Percentiles rank a stretch among this genome's conserved stretches.
phyloP scores from a whole-genome alignment of 1,140 invertebrate species.

The Rhagoletis pomonella region DNA sequence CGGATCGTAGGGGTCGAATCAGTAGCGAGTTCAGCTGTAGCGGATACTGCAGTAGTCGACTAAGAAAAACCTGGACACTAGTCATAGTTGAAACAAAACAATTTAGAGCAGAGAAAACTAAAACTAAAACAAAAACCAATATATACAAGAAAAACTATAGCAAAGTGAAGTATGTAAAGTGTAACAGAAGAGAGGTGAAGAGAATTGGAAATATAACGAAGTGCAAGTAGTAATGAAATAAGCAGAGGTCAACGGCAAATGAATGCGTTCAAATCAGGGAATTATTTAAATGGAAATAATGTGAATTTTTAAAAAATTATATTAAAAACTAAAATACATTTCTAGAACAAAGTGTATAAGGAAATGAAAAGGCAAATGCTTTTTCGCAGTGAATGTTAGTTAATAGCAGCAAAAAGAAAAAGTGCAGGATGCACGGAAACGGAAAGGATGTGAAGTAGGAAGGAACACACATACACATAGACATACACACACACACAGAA shows the following conservation, averaged over 20 bases:
- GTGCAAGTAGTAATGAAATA: slow-evolving; percentile 17
- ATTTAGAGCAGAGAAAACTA: neutral
- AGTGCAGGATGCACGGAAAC: neutral
- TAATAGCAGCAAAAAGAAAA: neutral
- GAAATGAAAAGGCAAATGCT: neutral
- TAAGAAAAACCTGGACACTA: slow-evolving; percentile 25
- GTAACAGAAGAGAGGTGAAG: neutral
- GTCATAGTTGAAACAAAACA: slow-evolving; percentile 29
- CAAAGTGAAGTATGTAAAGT: neutral
- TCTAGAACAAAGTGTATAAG: slow-evolving; percentile 35
- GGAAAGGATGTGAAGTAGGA: neutral
- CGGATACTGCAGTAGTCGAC: neutral
- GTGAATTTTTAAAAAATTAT: slow-evolving; percentile 10
- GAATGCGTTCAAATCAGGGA: slow-evolving; percentile 41
- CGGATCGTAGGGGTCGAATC: neutral
- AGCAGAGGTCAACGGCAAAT: neutral
- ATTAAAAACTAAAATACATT: neutral
- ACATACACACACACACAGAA: slow-evolving; percentile 11
- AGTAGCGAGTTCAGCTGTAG: neutral
- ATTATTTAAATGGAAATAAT: neutral
- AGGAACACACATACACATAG: neutral
- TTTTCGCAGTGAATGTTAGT: neutral
- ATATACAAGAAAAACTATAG: neutral
- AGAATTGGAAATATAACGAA: neutral
- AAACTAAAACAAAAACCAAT: neutral